Evolutionary conservation across 2,888 invertebrate genomes (phyloP), one percentile per base, ranked within the genome.

Genomic region (Epinotia brunnichana): DNA sequence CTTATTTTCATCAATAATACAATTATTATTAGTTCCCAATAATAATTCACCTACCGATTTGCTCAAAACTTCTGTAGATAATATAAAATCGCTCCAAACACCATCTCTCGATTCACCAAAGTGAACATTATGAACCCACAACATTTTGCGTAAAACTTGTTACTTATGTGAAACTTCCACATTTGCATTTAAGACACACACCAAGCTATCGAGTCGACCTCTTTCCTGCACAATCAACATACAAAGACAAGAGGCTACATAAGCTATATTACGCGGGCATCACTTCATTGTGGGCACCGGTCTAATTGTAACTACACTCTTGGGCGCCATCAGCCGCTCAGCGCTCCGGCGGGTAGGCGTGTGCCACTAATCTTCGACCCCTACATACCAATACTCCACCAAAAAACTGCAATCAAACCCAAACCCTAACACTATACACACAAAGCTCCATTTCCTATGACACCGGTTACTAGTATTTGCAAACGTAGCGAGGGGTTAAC

Each of bases 281-380:
- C 93, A 93, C 92, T 93, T 92, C 92, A 91, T 93, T 93, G 93
- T 90, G 92, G 93, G 90, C 89, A 90, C 90, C 89, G 87, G 85
- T 91, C 93, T 93, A 93, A 93, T 93, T 93, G 93, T 93, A 93
- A 94, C 89, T 92, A 93, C 91, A 92, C 94, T 92, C 93, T 83
- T 85, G 93, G 93, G 94, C 87, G 81, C 90, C 88, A 92, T 94
- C 92, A 88, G 87, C 85, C 91, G 92, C 92, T 91, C 93, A 92
- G 93, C 93, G 91, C 90, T 88, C 87, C 87, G 88, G 78, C 88
- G 87, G 85, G 92, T 92, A 92, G 92, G 93, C 93, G 93, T 90
- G 91, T 82, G 90, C 92, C 90, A 93, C 93, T 93, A 92, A 93
- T 93, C 93, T 93, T 93, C 92, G 90, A 91, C 92, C 92, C 92